phyloP scores from a whole-genome alignment of 2,797 vertebrate species.

The Paramormyrops hopkinsi region DNA sequence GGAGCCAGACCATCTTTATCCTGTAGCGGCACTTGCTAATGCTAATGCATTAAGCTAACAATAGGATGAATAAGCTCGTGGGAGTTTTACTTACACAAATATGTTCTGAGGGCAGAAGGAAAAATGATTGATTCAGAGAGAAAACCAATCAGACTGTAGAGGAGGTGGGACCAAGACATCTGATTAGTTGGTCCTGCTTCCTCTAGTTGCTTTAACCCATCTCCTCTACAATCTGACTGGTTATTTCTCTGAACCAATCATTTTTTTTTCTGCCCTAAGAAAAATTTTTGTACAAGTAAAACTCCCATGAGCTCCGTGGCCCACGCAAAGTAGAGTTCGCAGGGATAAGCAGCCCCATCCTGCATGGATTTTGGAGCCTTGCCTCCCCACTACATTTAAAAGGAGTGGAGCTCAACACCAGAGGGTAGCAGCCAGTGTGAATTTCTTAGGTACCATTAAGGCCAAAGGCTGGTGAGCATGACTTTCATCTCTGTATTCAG shows the following conservation, averaged over 20 bases:
- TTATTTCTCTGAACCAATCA: background rate
- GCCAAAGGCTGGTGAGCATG: background rate
- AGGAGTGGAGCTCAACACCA: background rate
- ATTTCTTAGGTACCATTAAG: background rate
- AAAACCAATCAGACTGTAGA: background rate
- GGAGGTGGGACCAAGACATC: background rate
- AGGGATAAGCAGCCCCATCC: background rate
- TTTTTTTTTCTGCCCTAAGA: background rate
- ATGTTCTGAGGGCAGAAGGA: background rate
- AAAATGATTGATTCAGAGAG: background rate
- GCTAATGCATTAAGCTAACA: background rate
- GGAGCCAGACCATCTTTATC: background rate
- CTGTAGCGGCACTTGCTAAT: background rate
- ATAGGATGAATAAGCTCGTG: background rate
- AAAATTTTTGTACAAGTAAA: background rate
- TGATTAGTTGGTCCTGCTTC: background rate
- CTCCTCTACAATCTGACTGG: background rate
- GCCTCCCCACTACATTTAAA: background rate
- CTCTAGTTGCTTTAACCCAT: background rate
- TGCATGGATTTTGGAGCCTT: background rate
- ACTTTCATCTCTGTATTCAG: background rate
- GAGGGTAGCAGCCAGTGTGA: background rate
- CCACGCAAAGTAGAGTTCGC: background rate
- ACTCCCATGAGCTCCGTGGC: background rate
- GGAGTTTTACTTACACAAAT: background rate